phyloP scores from a whole-genome alignment of 2,888 invertebrate genomes.

The Diplazon laetatorius region DNA sequence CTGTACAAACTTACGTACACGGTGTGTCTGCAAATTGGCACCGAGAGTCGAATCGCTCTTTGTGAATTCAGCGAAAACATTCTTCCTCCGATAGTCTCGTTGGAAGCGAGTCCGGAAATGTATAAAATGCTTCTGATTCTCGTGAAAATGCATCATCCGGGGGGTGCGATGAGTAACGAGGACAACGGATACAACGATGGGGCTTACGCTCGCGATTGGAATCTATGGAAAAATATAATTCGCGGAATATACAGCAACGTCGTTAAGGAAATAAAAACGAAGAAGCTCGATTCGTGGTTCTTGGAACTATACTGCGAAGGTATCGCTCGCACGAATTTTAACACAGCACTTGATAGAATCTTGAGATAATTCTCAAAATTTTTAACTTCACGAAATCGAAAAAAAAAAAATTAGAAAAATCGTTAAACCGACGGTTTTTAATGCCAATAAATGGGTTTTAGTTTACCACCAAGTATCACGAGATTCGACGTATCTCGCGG shows the following conservation, averaged over 20 bases:
- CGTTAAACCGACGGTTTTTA: conserved; percentile 1
- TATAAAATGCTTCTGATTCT: conserved; percentile 84
- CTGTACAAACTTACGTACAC: conserved; percentile 71
- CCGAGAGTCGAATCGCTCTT: conserved; percentile 83
- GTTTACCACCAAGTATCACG: conserved; percentile 80
- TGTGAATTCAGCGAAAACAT: conserved; percentile 84
- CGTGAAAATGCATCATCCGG: conserved; percentile 84
- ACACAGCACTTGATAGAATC: no score
- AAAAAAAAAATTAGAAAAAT: no score
- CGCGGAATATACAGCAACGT: conserved; percentile 80
- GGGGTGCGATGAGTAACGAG: conserved; percentile 78
- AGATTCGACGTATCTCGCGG: conserved; percentile 59
- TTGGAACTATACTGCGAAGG: conserved; percentile 76
- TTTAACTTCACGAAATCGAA: no score
- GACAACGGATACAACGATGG: conserved; percentile 75
- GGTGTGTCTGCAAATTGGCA: conserved; percentile 82
- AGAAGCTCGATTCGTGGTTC: conserved; percentile 69
- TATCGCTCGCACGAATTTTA: conserved; percentile 56
- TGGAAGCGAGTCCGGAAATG: conserved; percentile 77
- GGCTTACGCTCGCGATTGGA: conserved; percentile 81
- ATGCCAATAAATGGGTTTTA: conserved; percentile 66
- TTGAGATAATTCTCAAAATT: no score
- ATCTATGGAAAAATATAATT: conserved; percentile 82
- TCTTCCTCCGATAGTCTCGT: conserved; percentile 82
- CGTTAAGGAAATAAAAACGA: conserved; percentile 74